Evolutionary conservation across 2,888 invertebrate species (phyloP).

Genomic region (Cancer borealis): DNA sequence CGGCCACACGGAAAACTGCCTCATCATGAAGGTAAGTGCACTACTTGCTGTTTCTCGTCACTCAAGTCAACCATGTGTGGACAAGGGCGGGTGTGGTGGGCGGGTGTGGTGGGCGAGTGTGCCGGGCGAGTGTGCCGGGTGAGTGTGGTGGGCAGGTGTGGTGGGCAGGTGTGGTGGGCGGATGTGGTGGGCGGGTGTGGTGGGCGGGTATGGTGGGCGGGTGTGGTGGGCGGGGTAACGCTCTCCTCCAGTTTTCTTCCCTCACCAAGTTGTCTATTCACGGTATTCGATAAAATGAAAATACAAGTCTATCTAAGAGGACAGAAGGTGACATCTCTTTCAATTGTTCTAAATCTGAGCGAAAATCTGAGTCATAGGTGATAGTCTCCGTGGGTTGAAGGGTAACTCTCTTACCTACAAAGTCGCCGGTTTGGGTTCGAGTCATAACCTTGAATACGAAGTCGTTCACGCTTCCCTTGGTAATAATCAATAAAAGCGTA

Average conservation of each 20-base stretch:
- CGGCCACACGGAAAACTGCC: not conserved
- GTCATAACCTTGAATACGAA: not conserved
- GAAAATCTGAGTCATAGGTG: too few relatives aligned
- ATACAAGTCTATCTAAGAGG: not conserved
- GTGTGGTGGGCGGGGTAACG: not conserved
- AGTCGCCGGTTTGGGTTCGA: not conserved
- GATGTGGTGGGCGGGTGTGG: too few relatives aligned
- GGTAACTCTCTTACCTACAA: not conserved
- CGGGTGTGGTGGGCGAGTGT: too few relatives aligned
- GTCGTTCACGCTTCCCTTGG: not conserved
- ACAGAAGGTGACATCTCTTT: not conserved
- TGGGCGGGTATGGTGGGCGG: too few relatives aligned
- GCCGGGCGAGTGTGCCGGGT: not conserved
- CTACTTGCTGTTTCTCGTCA: not conserved
- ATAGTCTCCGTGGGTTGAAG: not conserved
- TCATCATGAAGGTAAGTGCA: constrained; percentile 46
- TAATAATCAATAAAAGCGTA: too few relatives aligned
- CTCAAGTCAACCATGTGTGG: not conserved
- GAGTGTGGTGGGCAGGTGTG: too few relatives aligned
- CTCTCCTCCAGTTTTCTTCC: not conserved
- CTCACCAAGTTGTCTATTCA: not conserved
- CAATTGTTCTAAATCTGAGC: not conserved
- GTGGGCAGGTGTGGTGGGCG: not conserved
- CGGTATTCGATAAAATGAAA: not conserved
- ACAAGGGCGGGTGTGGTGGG: too few relatives aligned